phyloP scores from a whole-genome alignment of 2,888 invertebrate genomes.

The Rhagium mordax region DNA sequence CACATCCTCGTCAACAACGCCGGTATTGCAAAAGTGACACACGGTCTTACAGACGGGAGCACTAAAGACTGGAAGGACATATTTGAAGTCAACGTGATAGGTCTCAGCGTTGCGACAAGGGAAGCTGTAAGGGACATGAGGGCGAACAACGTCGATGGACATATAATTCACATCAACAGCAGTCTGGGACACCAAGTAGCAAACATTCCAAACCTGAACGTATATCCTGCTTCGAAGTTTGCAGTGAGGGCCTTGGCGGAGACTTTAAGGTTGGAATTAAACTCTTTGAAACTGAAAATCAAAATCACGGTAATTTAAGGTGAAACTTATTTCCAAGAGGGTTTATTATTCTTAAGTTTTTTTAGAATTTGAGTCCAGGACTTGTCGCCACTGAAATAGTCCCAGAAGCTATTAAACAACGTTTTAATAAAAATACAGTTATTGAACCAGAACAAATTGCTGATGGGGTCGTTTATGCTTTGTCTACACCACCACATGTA shows the following conservation, averaged over 20 bases:
- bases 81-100: constrained; percentile 1
- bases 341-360: not conserved
- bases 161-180: constrained; percentile 55
- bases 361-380: constrained; percentile 39
- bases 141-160: constrained; percentile 49
- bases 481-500: constrained; percentile 17
- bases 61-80: constrained; percentile 29
- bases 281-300: constrained; percentile 3
- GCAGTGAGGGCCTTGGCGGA: constrained; percentile 14
- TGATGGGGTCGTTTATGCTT: constrained; percentile 25
- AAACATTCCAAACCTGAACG: constrained; percentile 39
- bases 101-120: constrained; percentile 44
- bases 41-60: constrained; percentile 32
- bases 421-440: not conserved
- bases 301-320: constrained; percentile 25
- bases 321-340: not conserved
- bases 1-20: too few relatives aligned
- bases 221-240: constrained; percentile 30
- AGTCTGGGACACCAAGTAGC: constrained; percentile 49
- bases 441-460: constrained; percentile 31
- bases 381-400: constrained; percentile 31
- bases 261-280: constrained; percentile 25
- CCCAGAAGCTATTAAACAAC: not conserved
- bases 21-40: not conserved
- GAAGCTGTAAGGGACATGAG: constrained; percentile 53